Base-by-base conservation (phyloP, 2,113 vertebrate genomes). In the Pituophis catenifer region DNA sequence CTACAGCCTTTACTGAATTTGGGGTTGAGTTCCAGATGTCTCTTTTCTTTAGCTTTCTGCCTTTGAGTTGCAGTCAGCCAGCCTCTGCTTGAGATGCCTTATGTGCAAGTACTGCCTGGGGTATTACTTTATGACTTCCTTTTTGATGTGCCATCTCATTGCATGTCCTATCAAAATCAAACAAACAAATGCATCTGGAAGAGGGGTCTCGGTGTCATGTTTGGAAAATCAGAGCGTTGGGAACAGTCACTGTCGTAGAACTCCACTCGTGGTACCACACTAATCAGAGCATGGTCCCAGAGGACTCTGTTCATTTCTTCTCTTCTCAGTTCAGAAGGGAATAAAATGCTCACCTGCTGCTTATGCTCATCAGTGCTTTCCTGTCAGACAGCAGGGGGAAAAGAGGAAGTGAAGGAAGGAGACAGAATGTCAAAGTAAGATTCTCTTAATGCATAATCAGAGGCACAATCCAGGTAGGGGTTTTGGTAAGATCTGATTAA, bases 401-500 rank as follows among this genome's bases (percentile, higher is more conserved):
- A 50, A 53, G 23, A 21, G 57, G 57, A 54, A 86, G 48, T 1
- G 2, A 86, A 12, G 11, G 75, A 50, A 90, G 86, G 50, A 91
- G 89, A 44, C 7, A 17, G 90, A 93, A 88, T 15, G 8, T 5
- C 62, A 95, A 95, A 95, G 62, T 19, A 94, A 93, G 93, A 93
- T 92, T 93, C 94, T 95, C 70, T 29, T 93, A 95, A 96, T 96
- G 53, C 92, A 92, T 96, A 97, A 95, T 97, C 96, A 96, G 93
- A 95, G 95, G 93, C 91, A 93, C 96, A 89, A 96, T 94, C 96
- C 92, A 91, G 93, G 89, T 94, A 94, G 89, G 89, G 90, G 96
- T 97, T 96, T 97, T 93, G 88, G 95, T 94, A 91, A 24, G 50
- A 70, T 94, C 93, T 97, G 95, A 97, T 97, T 96, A 97, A 97